phyloP scores from a whole-genome alignment of 2,797 vertebrate species.

The Trachops cirrhosus region DNA sequence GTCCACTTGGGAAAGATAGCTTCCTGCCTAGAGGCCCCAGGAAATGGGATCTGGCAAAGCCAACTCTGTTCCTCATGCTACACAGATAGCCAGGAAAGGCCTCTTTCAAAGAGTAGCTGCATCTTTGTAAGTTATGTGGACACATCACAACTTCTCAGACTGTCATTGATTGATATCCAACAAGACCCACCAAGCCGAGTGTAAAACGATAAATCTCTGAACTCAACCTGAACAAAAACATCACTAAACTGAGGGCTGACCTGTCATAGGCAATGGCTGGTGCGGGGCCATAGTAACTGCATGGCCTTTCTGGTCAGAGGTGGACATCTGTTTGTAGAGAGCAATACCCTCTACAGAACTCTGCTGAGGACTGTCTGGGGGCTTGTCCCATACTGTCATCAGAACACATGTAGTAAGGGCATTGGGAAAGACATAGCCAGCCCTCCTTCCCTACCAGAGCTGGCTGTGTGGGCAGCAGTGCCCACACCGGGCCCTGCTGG shows the following conservation, averaged over 20 bases:
- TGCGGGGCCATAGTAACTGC: not conserved
- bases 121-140: not conserved
- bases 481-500: not conserved
- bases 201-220: not conserved
- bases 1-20: not conserved
- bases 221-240: slow-evolving; percentile 1
- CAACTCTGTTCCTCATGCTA: not conserved
- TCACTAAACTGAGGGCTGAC: not conserved
- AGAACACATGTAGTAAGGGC: not conserved
- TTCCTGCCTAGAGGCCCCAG: not conserved
- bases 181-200: not conserved
- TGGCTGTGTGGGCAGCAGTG: not conserved
- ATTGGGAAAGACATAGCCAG: not conserved
- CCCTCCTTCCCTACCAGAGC: not conserved
- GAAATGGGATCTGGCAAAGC: not conserved
- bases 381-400: not conserved
- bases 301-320: not conserved
- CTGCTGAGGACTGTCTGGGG: not conserved
- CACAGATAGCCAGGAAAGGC: not conserved
- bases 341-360: not conserved
- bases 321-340: not conserved
- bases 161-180: not conserved
- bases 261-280: not conserved
- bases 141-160: not conserved
- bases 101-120: not conserved